Evolutionary conservation across 2,888 invertebrate species (phyloP).

Genomic region (Amphipoea lucens): DNA sequence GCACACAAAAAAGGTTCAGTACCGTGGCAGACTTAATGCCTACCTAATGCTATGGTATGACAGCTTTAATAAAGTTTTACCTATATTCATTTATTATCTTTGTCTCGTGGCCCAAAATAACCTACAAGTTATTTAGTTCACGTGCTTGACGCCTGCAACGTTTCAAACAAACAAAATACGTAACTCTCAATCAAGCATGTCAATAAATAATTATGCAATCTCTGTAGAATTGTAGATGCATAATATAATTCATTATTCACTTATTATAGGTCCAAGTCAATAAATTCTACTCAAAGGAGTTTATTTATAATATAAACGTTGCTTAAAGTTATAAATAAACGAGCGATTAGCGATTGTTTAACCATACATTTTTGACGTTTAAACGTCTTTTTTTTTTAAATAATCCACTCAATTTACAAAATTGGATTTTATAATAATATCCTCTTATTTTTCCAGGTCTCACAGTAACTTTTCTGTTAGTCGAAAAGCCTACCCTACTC

Average conservation of each 20-base stretch:
- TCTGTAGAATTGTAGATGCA: background rate
- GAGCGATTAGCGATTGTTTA: too few species aligned
- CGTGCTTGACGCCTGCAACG: conserved; percentile 20
- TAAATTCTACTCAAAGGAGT: background rate
- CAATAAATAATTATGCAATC: conserved; percentile 34
- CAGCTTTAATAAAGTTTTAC: background rate
- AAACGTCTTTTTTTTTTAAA: background rate
- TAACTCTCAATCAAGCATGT: background rate
- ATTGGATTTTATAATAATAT: conserved; percentile 9
- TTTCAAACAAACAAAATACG: conserved; percentile 29
- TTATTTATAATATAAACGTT: too few species aligned
- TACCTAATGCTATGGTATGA: background rate
- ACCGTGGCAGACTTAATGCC: background rate
- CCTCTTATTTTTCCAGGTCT: conserved; percentile 68
- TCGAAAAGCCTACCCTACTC: conserved; percentile 71
- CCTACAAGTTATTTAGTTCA: conserved; percentile 21
- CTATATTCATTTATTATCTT: background rate
- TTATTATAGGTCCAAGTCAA: background rate
- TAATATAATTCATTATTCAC: background rate
- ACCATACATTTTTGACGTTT: too few species aligned
- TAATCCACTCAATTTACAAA: background rate
- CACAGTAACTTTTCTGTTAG: conserved; percentile 65
- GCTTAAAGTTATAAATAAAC: too few species aligned
- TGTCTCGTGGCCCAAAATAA: background rate
- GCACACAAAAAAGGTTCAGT: too few species aligned